These are phyloP conservation scores for Eutrigla gurnardus DNA, from an alignment of 2,797 vertebrate genomes.

Conservation along the genomic window DNA sequence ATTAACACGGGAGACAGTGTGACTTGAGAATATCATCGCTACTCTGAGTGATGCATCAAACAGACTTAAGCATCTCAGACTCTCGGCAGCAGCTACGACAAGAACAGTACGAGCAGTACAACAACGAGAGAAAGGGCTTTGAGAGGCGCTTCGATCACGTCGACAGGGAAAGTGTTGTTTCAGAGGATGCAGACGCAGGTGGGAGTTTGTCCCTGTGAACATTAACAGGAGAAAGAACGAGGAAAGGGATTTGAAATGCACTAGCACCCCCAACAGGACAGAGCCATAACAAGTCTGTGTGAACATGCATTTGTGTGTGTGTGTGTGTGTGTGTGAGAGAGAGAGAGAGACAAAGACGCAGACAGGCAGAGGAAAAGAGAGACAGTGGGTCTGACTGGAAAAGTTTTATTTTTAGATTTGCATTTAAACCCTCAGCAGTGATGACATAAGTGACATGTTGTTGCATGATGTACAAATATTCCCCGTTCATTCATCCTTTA, in stretches of 20 bases:
- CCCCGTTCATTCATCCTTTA: neutral
- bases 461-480: neutral
- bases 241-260: constrained; percentile 47
- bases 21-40: constrained; percentile 11
- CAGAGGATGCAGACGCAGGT: neutral
- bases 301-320: neutral
- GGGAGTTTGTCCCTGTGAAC: constrained; percentile 15
- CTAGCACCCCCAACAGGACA: constrained; percentile 73
- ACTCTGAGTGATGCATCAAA: neutral
- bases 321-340: neutral
- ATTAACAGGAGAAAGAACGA: neutral
- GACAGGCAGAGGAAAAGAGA: neutral
- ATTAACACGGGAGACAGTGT: neutral
- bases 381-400: neutral
- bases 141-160: neutral
- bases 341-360: neutral
- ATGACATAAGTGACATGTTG: neutral
- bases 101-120: neutral
- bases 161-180: neutral
- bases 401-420: constrained; percentile 3
- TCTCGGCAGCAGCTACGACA: neutral
- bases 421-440: neutral
- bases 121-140: neutral
- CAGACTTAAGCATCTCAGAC: neutral
- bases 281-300: constrained; percentile 2